Conservation (phyloP, 2,888 invertebrate species). For the Gymnoscelis rufifasciata region DNA sequence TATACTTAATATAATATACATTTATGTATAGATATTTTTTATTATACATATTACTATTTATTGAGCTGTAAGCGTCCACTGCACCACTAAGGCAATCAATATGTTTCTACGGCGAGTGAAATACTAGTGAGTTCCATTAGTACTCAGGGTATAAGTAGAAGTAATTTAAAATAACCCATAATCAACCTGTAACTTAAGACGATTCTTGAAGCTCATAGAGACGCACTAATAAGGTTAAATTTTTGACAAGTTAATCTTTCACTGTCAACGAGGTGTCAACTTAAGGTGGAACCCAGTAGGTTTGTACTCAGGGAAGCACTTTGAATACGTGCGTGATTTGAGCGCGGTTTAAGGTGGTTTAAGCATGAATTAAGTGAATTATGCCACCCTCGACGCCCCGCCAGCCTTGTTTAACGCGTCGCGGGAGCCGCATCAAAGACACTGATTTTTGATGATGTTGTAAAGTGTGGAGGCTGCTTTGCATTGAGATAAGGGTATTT, state of each 20-base stretch:
- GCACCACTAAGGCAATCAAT: no score
- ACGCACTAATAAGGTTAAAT: constrained; percentile 6
- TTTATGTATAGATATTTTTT: no score
- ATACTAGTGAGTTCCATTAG: no score
- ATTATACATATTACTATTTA: no score
- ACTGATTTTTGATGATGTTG: constrained; percentile 42
- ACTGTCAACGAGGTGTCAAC: constrained; percentile 29
- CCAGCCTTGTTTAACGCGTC: constrained; percentile 65
- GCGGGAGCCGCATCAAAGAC: constrained; percentile 62
- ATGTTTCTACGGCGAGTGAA: no score
- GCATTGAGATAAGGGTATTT: constrained; percentile 10
- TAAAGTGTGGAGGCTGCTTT: constrained; percentile 44
- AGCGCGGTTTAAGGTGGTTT: constrained; percentile 64
- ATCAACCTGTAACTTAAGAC: no score
- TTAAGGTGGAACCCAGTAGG: constrained; percentile 33
- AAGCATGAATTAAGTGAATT: constrained; percentile 71
- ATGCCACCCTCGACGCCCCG: constrained; percentile 52
- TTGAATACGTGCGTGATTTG: constrained; percentile 54
- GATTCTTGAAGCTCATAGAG: no score
- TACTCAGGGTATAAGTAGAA: no score
- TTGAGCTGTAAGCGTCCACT: no score
- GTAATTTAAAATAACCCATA: no score
- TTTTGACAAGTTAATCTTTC: constrained; percentile 14
- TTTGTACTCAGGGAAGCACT: constrained; percentile 38
- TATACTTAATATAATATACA: no score